Evolutionary conservation across 2,888 invertebrate genomes (phyloP), one percentile per base, ranked within the genome.

Genomic region (Elysia crispata): DNA sequence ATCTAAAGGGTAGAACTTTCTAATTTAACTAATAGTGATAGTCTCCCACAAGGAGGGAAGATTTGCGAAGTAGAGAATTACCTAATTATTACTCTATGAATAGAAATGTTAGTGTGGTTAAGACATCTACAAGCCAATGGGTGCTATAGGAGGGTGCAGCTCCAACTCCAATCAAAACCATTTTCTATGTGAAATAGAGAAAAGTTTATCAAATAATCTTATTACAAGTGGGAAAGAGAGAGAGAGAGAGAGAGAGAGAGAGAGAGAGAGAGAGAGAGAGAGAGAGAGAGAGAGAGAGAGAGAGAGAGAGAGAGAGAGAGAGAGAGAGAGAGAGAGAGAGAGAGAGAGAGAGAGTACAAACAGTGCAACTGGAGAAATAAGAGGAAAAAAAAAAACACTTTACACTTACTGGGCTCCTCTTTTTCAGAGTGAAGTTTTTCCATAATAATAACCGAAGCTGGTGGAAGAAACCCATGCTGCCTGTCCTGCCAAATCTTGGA

Each of bases 381-480:
- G 31, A 25, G 67, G 74, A 79, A 49, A 33, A 33, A 72, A 73
- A 78, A 23, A 41, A 49, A 73, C 64, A 62, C n/a, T n/a, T n/a
- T n/a, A 41, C 25, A 81, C 87, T 86, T 83, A 92, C 92, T 83
- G 92, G 92, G 77, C 92, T 92, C 72, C 92, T 86, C 81, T 86
- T 89, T 72, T 91, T 85, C 8, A 93, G 89, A 30, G 90, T 90
- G 83, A 91, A 90, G 81, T 92, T 92, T 84, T 93, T 93, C 92
- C 92, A 92, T 50, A 92, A 85, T 23, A 93, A 86, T 70, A 92
- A 87, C 30, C 85, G 78, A 13, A 92, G 86, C 83, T 93, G 93
- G 74, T 87, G 86, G 83, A 89, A 87, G 81, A 92, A 90, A 5
- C 88, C 88, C 90, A 90, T 90, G 41, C 28, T 82, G 64, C 33